Percentiles rank a stretch among this genome's conserved stretches.
Evolutionary conservation across 2,888 invertebrate species (phyloP).

Genomic region (Drymonia ruficornis): DNA sequence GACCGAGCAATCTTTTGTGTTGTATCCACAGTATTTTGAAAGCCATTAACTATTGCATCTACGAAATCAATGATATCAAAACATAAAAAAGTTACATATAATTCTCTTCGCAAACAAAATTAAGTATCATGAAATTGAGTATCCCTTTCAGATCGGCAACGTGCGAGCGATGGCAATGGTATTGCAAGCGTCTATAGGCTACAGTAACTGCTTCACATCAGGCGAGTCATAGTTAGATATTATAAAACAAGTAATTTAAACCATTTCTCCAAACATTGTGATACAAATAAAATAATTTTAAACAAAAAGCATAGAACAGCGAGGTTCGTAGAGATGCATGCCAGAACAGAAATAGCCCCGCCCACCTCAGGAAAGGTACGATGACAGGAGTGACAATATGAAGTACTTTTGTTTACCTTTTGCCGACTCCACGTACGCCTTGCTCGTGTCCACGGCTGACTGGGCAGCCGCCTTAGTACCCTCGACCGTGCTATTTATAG

Average conservation of each 20-base stretch:
- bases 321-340: conserved; percentile 16
- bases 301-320: conserved; percentile 13
- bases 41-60: conserved; percentile 48
- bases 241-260: too few species aligned
- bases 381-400: conserved; percentile 24
- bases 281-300: neutral
- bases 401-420: conserved; percentile 53
- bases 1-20: conserved; percentile 54
- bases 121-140: too few species aligned
- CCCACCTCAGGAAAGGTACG: conserved; percentile 24
- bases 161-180: too few species aligned
- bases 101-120: too few species aligned
- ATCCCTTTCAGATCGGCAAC: too few species aligned
- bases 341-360: conserved; percentile 25
- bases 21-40: conserved; percentile 48
- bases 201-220: too few species aligned
- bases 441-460: conserved; percentile 54
- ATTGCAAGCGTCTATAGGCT: too few species aligned
- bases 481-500: conserved; percentile 55
- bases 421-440: conserved; percentile 45
- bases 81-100: too few species aligned
- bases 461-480: conserved; percentile 48
- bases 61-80: conserved; percentile 31
- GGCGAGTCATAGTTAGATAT: too few species aligned
- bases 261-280: too few species aligned